These are phyloP conservation scores for Argyrosomus japonicus DNA, from an alignment of 2,113 vertebrate genomes.

Conservation along the genomic window DNA sequence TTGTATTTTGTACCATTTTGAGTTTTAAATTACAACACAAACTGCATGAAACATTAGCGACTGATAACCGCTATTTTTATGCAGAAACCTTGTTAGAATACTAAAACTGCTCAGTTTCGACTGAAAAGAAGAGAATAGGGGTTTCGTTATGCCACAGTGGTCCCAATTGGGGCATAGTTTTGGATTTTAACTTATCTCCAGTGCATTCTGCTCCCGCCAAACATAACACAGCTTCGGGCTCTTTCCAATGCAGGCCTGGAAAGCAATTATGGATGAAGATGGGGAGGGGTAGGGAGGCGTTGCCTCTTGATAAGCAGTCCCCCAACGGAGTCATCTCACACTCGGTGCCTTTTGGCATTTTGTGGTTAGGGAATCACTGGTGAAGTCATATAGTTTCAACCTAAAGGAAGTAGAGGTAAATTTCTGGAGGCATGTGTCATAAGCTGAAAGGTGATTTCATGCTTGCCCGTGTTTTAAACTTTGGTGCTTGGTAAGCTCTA, in stretches of 20 bases:
- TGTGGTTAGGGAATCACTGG: conserved; percentile 54
- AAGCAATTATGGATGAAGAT: conserved; percentile 79
- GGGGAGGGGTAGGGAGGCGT: conserved; percentile 17
- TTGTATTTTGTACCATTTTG: conserved; percentile 31
- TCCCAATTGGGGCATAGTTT: conserved; percentile 63
- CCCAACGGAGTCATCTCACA: conserved; percentile 59
- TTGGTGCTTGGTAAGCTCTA: conserved; percentile 33
- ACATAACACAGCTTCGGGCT: conserved; percentile 72
- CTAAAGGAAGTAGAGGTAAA: conserved; percentile 47
- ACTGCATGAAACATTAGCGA: conserved; percentile 27
- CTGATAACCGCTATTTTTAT: conserved; percentile 54
- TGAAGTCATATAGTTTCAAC: conserved; percentile 51
- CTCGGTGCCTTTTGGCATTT: conserved; percentile 63
- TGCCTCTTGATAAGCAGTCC: conserved; percentile 70
- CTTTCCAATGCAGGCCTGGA: conserved; percentile 60
- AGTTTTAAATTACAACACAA: conserved; percentile 38
- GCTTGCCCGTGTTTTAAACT: conserved; percentile 64
- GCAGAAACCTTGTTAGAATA: conserved; percentile 51
- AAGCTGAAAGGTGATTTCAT: conserved; percentile 60
- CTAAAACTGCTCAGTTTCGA: conserved; percentile 20
- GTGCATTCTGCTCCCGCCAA: conserved; percentile 69
- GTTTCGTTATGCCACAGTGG: conserved; percentile 56
- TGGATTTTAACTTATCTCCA: conserved; percentile 72
- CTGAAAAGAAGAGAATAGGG: conserved; percentile 47
- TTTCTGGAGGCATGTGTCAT: conserved; percentile 35